A percentile compares a stretch with the other conserved stretches of the same genome.
Conservation (phyloP, 2,888 invertebrate genomes). For the Bhutanitis thaidina region DNA sequence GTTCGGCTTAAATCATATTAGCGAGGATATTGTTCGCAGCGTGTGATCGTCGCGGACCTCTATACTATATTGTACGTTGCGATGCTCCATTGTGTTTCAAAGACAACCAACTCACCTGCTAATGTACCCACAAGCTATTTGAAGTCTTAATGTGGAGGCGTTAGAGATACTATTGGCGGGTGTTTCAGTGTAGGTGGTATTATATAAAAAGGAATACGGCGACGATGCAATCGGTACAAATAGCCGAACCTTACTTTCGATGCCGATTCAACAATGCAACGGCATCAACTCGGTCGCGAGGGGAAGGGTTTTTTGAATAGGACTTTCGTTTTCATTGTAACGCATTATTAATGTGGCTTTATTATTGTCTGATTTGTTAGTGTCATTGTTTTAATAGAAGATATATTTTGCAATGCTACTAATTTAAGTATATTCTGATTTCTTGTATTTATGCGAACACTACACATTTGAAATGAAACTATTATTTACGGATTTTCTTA, state of each 20-base stretch:
- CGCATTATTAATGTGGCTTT: conserved; percentile 2
- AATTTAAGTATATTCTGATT: too few relatives aligned
- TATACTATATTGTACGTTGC: conserved; percentile 25
- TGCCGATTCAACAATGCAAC: conserved; percentile 29
- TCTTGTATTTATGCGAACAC: too few relatives aligned
- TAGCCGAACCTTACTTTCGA: conserved; percentile 37
- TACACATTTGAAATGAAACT: too few relatives aligned
- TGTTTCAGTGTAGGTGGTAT: neutral
- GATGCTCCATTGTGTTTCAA: conserved; percentile 18
- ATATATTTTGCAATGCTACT: too few relatives aligned
- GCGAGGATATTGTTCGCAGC: conserved; percentile 73
- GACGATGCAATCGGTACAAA: conserved; percentile 21
- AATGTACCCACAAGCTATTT: neutral
- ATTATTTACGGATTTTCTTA: too few relatives aligned
- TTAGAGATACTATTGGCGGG: conserved; percentile 1
- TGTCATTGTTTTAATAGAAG: too few relatives aligned
- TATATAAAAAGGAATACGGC: conserved; percentile 17
- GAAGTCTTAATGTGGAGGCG: neutral
- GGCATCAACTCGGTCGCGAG: neutral
- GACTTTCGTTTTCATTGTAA: conserved; percentile 29
- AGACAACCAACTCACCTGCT: conserved; percentile 17
- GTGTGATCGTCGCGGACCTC: conserved; percentile 36
- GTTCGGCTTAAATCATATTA: conserved; percentile 66
- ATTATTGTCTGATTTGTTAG: conserved; percentile 1
- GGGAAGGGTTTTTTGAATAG: conserved; percentile 14